phyloP scores from a whole-genome alignment of 2,888 invertebrate genomes.

The Gibbula magus region DNA sequence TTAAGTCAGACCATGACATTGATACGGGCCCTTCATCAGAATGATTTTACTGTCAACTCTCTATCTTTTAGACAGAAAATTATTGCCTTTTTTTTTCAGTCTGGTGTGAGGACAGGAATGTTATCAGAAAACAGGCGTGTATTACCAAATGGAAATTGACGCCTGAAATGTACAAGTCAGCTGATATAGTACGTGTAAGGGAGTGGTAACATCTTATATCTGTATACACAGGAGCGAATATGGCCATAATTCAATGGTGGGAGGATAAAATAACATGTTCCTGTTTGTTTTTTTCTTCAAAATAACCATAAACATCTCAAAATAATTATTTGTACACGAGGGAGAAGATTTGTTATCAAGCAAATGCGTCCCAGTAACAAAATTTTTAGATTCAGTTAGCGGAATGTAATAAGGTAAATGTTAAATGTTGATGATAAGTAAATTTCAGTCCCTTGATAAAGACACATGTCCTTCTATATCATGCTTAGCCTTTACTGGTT shows the following conservation, averaged over 20 bases:
- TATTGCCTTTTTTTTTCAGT: too few relatives aligned
- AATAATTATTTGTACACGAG: background rate
- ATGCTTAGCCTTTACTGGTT: too few relatives aligned
- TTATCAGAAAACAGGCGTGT: constrained; percentile 3
- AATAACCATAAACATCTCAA: background rate
- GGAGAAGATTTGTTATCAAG: background rate
- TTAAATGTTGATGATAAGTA: too few relatives aligned
- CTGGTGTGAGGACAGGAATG: background rate
- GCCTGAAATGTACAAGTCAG: background rate
- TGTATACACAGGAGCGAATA: background rate
- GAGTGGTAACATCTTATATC: background rate
- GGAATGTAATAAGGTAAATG: too few relatives aligned
- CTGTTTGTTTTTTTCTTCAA: background rate
- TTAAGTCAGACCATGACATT: too few relatives aligned
- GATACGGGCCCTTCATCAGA: too few relatives aligned
- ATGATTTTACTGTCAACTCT: too few relatives aligned
- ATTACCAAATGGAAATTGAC: constrained; percentile 5
- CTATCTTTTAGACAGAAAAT: too few relatives aligned
- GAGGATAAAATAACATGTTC: background rate
- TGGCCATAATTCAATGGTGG: background rate
- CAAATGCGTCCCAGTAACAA: background rate
- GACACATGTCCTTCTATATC: too few relatives aligned
- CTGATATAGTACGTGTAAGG: background rate
- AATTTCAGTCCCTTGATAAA: too few relatives aligned
- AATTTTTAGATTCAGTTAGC: background rate